These are phyloP conservation scores for Brachyalestes nurse DNA, from an alignment of 2,797 vertebrate genomes.

Conservation along the genomic window DNA sequence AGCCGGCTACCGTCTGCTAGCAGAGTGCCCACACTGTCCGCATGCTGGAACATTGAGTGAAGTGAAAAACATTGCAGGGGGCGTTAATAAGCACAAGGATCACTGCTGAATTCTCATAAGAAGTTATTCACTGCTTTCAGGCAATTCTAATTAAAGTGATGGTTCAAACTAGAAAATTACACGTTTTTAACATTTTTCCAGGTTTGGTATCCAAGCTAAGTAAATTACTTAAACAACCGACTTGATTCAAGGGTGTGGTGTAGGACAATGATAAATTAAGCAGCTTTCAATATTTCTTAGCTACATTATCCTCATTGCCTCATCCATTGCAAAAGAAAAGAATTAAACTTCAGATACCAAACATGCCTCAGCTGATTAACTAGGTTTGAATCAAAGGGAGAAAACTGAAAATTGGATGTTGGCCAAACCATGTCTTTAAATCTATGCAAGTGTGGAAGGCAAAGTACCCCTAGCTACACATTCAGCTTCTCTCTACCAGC, in stretches of 20 bases:
- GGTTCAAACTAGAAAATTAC: too few relatives aligned
- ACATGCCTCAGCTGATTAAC: neutral
- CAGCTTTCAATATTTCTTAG: neutral
- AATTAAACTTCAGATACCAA: neutral
- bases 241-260: too few relatives aligned
- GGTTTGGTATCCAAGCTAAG: too few relatives aligned
- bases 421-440: neutral
- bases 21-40: conserved; percentile 84
- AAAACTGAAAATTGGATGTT: neutral
- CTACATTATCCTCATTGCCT: neutral
- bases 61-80: conserved; percentile 55
- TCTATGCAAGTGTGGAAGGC: neutral
- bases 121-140: neutral
- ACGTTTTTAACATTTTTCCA: too few relatives aligned
- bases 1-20: conserved; percentile 73
- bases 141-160: neutral
- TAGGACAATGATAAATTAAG: too few relatives aligned
- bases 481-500: neutral
- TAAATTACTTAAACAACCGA: too few relatives aligned
- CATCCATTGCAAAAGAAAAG: neutral
- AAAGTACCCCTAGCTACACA: neutral
- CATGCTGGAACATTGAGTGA: conserved; percentile 82
- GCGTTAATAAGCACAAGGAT: conserved; percentile 70
- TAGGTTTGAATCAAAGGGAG: neutral
- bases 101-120: neutral